These are phyloP conservation scores for Adineta ricciae DNA, from an alignment of 2,888 invertebrate genomes.

Conservation along the genomic window DNA sequence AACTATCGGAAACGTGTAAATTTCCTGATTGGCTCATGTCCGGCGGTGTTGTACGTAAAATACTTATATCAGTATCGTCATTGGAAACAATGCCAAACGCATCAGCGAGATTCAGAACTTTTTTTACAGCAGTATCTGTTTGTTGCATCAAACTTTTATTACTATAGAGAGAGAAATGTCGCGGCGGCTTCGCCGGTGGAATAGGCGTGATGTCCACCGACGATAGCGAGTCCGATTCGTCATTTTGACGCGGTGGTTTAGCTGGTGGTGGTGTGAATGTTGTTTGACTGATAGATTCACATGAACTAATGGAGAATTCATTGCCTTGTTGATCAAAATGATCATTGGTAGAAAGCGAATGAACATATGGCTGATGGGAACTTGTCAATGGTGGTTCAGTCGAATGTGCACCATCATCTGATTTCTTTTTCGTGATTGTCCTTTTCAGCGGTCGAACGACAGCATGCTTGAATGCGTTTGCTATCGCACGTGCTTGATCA, in stretches of 20 bases:
- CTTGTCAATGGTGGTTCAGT: background rate
- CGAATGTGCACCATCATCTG: background rate
- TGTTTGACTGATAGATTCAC: background rate
- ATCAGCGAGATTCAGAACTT: constrained; percentile 19
- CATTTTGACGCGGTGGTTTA: background rate
- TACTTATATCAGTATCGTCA: background rate
- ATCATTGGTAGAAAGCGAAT: no score
- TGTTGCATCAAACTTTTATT: background rate
- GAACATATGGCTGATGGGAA: no score
- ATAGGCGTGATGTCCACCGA: background rate
- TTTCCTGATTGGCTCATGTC: background rate
- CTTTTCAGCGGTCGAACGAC: constrained; percentile 16
- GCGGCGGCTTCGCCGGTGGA: background rate
- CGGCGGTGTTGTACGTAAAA: background rate
- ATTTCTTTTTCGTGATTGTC: background rate
- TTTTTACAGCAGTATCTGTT: constrained; percentile 18
- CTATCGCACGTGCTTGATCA: background rate
- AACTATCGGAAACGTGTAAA: background rate
- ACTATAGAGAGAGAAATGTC: background rate
- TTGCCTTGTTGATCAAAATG: background rate
- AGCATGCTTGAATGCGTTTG: background rate
- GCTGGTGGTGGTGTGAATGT: background rate
- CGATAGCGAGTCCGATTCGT: background rate
- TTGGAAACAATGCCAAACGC: background rate
- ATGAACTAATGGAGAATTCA: background rate